Conservation (phyloP, 1,140 invertebrate genomes). For the Neelides sp. region DNA sequence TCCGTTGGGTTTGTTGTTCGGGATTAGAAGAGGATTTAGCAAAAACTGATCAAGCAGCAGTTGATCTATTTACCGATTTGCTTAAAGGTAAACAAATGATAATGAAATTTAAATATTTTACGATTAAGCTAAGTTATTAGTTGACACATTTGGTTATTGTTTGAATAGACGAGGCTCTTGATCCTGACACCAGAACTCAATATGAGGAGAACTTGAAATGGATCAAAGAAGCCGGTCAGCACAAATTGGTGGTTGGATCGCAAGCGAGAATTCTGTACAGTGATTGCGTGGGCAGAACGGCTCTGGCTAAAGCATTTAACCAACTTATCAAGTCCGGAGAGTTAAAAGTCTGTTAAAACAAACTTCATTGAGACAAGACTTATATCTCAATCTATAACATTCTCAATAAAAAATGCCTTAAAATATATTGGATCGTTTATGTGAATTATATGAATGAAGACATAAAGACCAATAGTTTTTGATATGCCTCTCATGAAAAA, state of each 20-base stretch:
- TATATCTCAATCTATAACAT: too few relatives aligned
- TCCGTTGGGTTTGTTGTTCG: conserved; percentile 57
- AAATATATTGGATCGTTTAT: too few relatives aligned
- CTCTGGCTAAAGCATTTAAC: conserved; percentile 50
- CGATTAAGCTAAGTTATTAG: background rate
- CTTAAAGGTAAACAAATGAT: conserved; percentile 28
- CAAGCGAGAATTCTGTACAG: conserved; percentile 54
- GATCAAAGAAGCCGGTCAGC: conserved; percentile 47
- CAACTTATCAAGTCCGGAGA: conserved; percentile 38
- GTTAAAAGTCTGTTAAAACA: conserved; percentile 33
- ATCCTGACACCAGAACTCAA: conserved; percentile 39
- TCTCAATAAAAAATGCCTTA: too few relatives aligned
- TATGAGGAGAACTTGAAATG: conserved; percentile 51
- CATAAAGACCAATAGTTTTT: too few relatives aligned
- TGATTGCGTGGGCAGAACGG: conserved; percentile 44
- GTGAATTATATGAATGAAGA: too few relatives aligned
- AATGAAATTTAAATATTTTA: conserved; percentile 1
- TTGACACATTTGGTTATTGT: too few relatives aligned
- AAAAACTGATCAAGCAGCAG: conserved; percentile 48
- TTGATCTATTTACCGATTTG: conserved; percentile 41
- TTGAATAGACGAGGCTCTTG: conserved; percentile 8
- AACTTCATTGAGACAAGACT: too few relatives aligned
- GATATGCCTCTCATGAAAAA: too few relatives aligned
- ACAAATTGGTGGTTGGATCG: conserved; percentile 51
- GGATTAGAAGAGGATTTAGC: conserved; percentile 42